Evolutionary conservation across 92 coral and sea anemone species (phyloP), one percentile per base, ranked within the genome.

Genomic region (Parazoanthus swiftii): DNA sequence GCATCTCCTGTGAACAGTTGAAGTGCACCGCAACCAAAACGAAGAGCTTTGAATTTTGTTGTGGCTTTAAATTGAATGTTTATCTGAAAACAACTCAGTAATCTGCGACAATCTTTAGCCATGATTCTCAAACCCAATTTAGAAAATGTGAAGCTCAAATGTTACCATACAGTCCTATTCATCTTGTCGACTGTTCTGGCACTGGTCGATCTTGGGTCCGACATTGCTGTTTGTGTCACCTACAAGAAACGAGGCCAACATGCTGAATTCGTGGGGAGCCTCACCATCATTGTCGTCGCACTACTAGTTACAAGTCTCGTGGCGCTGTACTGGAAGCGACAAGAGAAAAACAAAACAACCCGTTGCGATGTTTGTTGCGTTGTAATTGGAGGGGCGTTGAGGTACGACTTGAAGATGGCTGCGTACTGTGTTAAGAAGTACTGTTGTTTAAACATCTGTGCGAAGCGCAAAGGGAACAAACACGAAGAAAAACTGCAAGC

Each of bases 121-220:
- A 84, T 84, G 87, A 84, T 84, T 73, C 77, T 84, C 46, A 71
- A 84, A 84, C 87, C 87, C 65, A 84, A 84, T 26, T 72, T 84
- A 20, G 87, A 84, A 18, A 84, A 84, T 0, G 8, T 84, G 87
- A 72, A 84, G 33, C 21, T 84, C 14, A 71, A 48, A 18, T 84
- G 65, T 25, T 84, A 84, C 18, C 87, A 84, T 38, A 84, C 87
- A 35, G 66, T 84, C 16, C 20, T 84, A 21, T 84, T 84, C 42
- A 36, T 71, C 5, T 29, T 84, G 29, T 84, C 87, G 77, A 56
- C 75, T 70, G 79, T 84, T 39, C 87, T 84, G 5, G 87, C 87
- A 21, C 9, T 68, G 0, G 87, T 84, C 20, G 87, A 84, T 33
- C 39, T 72, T 43, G 79, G 26, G 37, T 42, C 78, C 1, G 87